Percentiles rank a stretch among this genome's conserved stretches.
These are phyloP conservation scores for Tipula unca DNA, from an alignment of 2,888 invertebrate species.

Conservation along the genomic window DNA sequence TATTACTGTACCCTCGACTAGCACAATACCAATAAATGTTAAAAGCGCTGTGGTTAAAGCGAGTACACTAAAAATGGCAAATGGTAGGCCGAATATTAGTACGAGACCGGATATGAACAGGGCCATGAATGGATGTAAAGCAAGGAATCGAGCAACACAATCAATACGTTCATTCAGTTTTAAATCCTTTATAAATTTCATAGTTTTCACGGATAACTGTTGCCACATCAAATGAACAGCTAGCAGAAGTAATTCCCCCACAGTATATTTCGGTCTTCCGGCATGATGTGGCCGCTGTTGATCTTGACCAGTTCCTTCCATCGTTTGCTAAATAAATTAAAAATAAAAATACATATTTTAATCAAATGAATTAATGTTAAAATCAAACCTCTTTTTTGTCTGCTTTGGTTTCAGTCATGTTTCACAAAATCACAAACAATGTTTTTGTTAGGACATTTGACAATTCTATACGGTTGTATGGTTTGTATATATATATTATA, in stretches of 20 bases:
- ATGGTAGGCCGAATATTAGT: slow-evolving; percentile 31
- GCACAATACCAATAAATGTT: slow-evolving; percentile 39
- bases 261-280: neutral
- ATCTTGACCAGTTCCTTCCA: neutral
- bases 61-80: slow-evolving; percentile 35
- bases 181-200: slow-evolving; percentile 9
- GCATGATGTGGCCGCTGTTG: neutral
- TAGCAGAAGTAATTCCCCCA: neutral
- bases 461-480: neutral
- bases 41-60: slow-evolving; percentile 35
- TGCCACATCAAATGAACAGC: neutral
- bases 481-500: neutral
- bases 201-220: neutral
- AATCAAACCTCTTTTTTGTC: neutral
- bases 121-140: slow-evolving; percentile 28
- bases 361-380: neutral
- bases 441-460: neutral
- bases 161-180: slow-evolving; percentile 25
- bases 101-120: slow-evolving; percentile 24
- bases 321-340: neutral
- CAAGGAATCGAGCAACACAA: slow-evolving; percentile 26
- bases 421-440: neutral
- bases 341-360: neutral
- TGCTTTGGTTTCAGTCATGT: neutral
- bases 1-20: slow-evolving; percentile 39